Evolutionary conservation across 1,140 invertebrate species (phyloP), one percentile per base, ranked within the genome.

Genomic region (Caenorhabditis brenneri): DNA sequence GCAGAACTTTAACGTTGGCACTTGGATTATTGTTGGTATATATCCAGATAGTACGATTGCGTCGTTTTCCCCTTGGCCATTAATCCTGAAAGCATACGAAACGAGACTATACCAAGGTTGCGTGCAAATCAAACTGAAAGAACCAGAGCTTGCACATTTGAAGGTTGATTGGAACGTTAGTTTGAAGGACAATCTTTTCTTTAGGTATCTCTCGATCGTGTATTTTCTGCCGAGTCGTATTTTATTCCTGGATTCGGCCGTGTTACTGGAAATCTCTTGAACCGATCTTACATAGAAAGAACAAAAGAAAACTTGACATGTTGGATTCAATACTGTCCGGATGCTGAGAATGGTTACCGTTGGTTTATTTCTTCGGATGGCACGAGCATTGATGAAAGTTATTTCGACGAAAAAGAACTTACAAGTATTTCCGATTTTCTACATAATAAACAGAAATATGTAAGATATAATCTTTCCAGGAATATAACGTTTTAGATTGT

Each of bases 1-100:
- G n/a, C n/a, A n/a, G n/a, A 36, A 24, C n/a, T n/a, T 65, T 65
- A 29, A 39, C 12, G 4, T 65, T 33, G 60, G 60, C 1, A 65
- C 60, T 1, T 65, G 60, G 60, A 65, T 65, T 16, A 65, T 65
- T 19, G 60, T 65, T 9, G 60, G 60, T 10, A 36, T 65, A n/a
- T 65, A 65, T 65, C 60, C 60, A 36, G 60, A 65, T n/a, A 33
- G 31, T n/a, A 65, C 60, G 10, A n/a, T 65, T 5, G 60, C 60
- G 15, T 65, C 60, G n/a, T 65, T 15, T 36, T 65, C 60, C n/a
- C 60, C 60, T 9, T 65, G 60, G 60, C 19, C 60, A 19, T 65
- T 65, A 36, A 22, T 65, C 36, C 31, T 65, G 31, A 33, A 65
- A 36, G 60, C 31, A 19, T 65, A 65, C 31, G 60, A 65, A 9